Base-by-base conservation (phyloP, 2,888 invertebrate genomes). In the Dyspetes luteomarginatus region DNA sequence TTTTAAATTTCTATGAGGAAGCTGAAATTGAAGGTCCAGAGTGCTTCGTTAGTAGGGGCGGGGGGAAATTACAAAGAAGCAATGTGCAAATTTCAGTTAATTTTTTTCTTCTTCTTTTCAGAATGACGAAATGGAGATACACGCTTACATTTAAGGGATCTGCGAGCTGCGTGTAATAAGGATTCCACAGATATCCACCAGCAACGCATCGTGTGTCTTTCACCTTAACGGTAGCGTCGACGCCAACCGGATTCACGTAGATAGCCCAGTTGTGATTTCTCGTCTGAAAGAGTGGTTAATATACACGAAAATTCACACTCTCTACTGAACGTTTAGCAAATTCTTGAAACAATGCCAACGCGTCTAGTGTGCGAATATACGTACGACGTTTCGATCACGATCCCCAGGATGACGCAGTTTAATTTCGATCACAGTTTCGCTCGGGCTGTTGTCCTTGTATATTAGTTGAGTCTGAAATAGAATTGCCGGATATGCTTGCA, bases 131-230 rank as follows among this genome's bases (percentile, higher is more conserved):
- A 45, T 52, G 55, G 45, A 50, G 19, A 64, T 65, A 45, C 60
- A 43, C 26, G 88, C 93, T 94, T 92, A 97, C 97, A 91, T 97
- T 97, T 48, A 97, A 93, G 0, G 97, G 97, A 93, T 97, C 97
- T 0, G 97, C 97, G 0, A 98, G 93, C 92, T 98, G 97, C 0
- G 97, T 97, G 89, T 96, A 97, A 93, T 95, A 96, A 0, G 98
- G 98, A 93, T 98, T 98, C 97, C 97, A 98, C 9, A 96, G 94
- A 89, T 97, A 98, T 4, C 98, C 98, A 24, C 96, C 97, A 0
- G 98, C 98, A 5, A 97, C 97, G 91, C 98, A 98, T 84, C 98
- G 94, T 0, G 97, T 97, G 83, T 93, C 93, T 78, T 96, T 95
- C 43, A 96, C 95, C 90, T 95, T 94, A 4, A 98, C 97, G 0